phyloP scores from a whole-genome alignment of 2,113 vertebrate genomes.

The Sinosuthora webbiana region DNA sequence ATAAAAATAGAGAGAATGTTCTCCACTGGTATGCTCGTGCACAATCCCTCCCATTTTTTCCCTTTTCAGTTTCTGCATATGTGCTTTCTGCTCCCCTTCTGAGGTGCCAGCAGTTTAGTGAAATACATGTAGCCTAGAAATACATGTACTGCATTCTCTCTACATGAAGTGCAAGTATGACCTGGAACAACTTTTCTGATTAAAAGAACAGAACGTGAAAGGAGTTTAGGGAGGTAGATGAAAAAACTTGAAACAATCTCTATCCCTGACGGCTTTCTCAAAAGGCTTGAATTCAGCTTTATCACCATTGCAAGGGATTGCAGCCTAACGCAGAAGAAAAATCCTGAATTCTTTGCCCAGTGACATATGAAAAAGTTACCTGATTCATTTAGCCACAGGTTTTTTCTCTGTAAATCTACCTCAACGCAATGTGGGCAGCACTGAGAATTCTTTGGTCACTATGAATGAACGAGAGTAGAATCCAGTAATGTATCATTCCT shows the following conservation, averaged over 20 bases:
- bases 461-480: neutral
- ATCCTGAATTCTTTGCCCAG: neutral
- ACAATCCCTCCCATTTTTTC: neutral
- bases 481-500: neutral
- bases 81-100: neutral
- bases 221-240: neutral
- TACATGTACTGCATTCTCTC: neutral
- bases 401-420: neutral
- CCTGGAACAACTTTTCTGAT: neutral
- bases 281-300: neutral
- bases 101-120: neutral
- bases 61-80: neutral
- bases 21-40: fast-evolving
- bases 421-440: neutral
- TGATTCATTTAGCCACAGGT: neutral
- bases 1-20: neutral
- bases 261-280: neutral
- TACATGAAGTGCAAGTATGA: neutral
- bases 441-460: neutral
- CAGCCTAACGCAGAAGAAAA: neutral
- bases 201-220: neutral
- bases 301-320: neutral
- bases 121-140: neutral
- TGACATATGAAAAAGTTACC: neutral
- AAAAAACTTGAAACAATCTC: neutral